Evolutionary conservation across 1,140 invertebrate species (phyloP).

Genomic region (Lycorma delicatula): DNA sequence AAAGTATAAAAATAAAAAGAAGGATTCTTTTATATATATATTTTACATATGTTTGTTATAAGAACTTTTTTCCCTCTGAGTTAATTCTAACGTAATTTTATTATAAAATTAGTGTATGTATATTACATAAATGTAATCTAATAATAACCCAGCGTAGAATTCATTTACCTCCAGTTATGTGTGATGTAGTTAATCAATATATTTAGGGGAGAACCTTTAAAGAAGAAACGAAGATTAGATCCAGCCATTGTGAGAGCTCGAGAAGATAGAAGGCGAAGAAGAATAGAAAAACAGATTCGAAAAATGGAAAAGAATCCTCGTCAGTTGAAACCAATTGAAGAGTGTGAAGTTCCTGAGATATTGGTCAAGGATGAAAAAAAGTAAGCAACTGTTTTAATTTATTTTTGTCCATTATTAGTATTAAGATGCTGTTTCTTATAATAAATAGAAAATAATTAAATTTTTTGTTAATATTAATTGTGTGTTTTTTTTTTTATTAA

Average conservation of each 20-base stretch:
- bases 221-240: conserved; percentile 80
- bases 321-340: conserved; percentile 74
- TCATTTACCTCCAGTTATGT: too few relatives aligned
- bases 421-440: neutral
- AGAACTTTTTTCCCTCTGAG: too few relatives aligned
- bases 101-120: too few relatives aligned
- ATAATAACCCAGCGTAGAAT: too few relatives aligned
- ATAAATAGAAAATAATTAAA: too few relatives aligned
- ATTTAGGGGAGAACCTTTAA: conserved; percentile 67
- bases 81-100: too few relatives aligned
- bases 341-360: conserved; percentile 59
- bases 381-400: neutral
- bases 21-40: too few relatives aligned
- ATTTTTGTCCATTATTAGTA: neutral
- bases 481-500: neutral
- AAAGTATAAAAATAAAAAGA: too few relatives aligned
- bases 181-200: too few relatives aligned
- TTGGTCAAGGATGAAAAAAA: conserved; percentile 51
- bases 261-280: conserved; percentile 69
- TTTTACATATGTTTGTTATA: too few relatives aligned
- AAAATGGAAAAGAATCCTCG: conserved; percentile 62
- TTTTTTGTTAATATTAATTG: conserved; percentile 3
- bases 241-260: conserved; percentile 63
- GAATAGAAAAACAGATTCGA: conserved; percentile 74
- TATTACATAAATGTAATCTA: too few relatives aligned